phyloP scores from a whole-genome alignment of 2,797 vertebrate species.

The Urosaurus nigricauda region DNA sequence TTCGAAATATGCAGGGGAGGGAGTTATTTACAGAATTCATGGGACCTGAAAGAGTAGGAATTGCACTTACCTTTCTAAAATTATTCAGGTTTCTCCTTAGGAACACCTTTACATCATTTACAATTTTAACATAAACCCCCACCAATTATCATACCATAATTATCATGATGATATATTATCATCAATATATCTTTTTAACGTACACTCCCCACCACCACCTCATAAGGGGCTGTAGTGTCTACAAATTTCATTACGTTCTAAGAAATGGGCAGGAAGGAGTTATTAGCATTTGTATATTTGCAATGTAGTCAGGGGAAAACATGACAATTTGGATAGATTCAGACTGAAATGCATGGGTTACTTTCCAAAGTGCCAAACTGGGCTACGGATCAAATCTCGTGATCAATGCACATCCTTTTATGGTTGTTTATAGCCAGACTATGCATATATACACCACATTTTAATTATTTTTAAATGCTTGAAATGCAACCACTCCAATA shows the following conservation, averaged over 20 bases:
- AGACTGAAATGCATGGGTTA: not conserved
- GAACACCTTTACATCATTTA: not conserved
- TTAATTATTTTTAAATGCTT: slow-evolving; percentile 1
- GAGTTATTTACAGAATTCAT: no score
- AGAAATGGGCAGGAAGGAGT: not conserved
- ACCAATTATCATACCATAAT: not conserved
- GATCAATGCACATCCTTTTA: not conserved
- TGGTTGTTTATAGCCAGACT: not conserved
- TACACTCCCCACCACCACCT: no score
- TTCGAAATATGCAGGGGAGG: no score
- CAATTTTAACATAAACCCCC: not conserved
- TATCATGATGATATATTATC: no score
- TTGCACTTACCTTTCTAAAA: not conserved
- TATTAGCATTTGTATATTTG: not conserved
- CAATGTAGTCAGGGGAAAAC: not conserved
- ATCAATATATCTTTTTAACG: no score
- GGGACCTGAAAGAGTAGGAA: no score
- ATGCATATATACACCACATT: not conserved
- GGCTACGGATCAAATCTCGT: no score
- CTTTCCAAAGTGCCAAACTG: not conserved
- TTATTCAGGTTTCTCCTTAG: not conserved
- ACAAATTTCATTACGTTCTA: not conserved
- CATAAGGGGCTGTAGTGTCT: not conserved
- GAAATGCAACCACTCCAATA: not conserved
- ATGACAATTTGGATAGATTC: not conserved